Percentiles rank a stretch among this genome's conserved stretches.
Conservation (phyloP, 2,888 invertebrate species). For the Drosophila subquinaria region DNA sequence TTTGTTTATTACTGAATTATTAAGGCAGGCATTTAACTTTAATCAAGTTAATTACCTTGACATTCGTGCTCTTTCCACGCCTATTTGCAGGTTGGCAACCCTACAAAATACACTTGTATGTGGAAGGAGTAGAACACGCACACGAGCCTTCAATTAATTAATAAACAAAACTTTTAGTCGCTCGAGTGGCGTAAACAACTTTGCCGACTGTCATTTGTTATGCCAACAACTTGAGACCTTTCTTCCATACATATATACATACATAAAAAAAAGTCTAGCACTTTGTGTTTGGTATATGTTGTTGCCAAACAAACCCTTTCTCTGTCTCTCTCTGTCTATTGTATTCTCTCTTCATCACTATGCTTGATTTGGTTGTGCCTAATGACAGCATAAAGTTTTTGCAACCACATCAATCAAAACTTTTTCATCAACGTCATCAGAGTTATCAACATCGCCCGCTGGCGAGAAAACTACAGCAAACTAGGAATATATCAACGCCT, state of each 20-base stretch:
- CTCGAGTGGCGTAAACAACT: conserved; percentile 53
- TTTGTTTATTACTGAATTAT: neutral
- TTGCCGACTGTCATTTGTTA: conserved; percentile 70
- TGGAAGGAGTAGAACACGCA: conserved; percentile 6
- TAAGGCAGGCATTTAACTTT: neutral
- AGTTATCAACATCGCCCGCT: conserved; percentile 77
- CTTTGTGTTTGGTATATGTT: neutral
- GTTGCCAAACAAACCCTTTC: conserved; percentile 13
- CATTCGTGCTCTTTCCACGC: neutral
- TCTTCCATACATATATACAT: conserved; percentile 13
- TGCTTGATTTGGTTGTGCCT: conserved; percentile 59
- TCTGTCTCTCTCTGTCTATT: conserved; percentile 4
- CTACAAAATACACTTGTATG: neutral
- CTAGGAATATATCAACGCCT: conserved; percentile 57
- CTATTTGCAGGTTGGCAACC: conserved; percentile 7
- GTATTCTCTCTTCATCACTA: conserved; percentile 1
- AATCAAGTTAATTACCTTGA: conserved; percentile 10
- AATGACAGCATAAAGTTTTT: conserved; percentile 80
- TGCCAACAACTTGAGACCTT: conserved; percentile 54
- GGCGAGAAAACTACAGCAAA: conserved; percentile 64
- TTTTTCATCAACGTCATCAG: conserved; percentile 83
- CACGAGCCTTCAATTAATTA: conserved; percentile 72
- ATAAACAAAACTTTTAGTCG: conserved; percentile 74
- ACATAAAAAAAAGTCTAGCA: neutral
- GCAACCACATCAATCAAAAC: conserved; percentile 82